Conservation (phyloP, 2,113 vertebrate species). For the Nothobranchius furzeri region DNA sequence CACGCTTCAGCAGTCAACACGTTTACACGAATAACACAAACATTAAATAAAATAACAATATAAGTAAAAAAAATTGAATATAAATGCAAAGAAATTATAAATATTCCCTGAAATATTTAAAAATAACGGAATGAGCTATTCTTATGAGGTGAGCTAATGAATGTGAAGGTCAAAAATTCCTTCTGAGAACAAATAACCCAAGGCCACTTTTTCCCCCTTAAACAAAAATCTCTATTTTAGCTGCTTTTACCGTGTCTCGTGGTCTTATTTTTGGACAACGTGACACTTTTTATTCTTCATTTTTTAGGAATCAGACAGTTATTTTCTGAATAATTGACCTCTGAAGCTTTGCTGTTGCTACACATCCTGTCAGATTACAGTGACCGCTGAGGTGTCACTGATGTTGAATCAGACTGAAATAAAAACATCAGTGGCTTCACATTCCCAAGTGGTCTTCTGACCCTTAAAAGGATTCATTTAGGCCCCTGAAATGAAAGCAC, state of each 20-base stretch:
- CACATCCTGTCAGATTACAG: conserved; percentile 11
- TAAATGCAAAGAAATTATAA: too few relatives aligned
- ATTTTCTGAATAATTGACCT: conserved; percentile 6
- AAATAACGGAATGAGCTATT: too few relatives aligned
- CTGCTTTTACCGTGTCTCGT: neutral
- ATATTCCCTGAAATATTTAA: too few relatives aligned
- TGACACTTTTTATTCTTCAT: neutral
- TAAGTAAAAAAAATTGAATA: too few relatives aligned
- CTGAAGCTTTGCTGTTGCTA: neutral
- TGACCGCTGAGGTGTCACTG: conserved; percentile 22
- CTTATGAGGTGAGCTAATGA: too few relatives aligned
- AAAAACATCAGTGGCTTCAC: conserved; percentile 39
- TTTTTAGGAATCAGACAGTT: neutral
- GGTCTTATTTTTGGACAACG: neutral
- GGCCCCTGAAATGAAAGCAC: conserved; percentile 50
- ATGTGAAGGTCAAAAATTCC: too few relatives aligned
- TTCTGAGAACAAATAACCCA: too few relatives aligned
- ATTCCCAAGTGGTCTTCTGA: conserved; percentile 33
- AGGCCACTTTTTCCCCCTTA: too few relatives aligned
- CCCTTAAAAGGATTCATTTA: conserved; percentile 34
- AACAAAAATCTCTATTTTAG: neutral
- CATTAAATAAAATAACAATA: too few relatives aligned
- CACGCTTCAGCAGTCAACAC: neutral
- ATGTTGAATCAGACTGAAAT: conserved; percentile 14
- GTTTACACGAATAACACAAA: neutral